Evolutionary conservation across 2,113 vertebrate genomes (phyloP).

Genomic region (Cochlearius cochlearius): DNA sequence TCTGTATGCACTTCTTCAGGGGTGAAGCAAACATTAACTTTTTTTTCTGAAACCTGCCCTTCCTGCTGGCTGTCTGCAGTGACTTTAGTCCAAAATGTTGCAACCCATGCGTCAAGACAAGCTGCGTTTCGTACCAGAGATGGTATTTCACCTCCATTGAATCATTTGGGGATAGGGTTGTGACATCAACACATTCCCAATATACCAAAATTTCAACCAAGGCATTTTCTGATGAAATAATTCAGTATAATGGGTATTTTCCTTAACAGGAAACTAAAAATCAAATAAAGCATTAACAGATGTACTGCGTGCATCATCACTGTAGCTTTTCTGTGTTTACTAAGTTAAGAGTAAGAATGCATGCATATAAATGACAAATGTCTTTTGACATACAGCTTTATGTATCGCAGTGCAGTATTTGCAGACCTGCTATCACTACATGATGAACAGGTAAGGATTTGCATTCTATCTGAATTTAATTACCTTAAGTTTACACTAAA

Average conservation of each 20-base stretch:
- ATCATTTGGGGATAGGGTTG: neutral
- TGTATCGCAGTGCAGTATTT: neutral
- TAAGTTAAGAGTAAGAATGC: neutral
- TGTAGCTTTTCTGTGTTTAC: neutral
- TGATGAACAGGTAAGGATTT: neutral
- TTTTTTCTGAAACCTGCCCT: neutral
- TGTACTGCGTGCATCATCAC: neutral
- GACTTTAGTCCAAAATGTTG: neutral
- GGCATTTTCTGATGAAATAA: neutral
- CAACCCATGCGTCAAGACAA: neutral
- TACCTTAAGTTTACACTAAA: neutral
- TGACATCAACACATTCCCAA: neutral
- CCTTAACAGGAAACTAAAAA: neutral
- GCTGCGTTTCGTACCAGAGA: constrained; percentile 30
- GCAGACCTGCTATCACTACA: neutral
- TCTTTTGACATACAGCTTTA: neutral
- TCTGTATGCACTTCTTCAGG: neutral
- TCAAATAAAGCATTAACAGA: neutral
- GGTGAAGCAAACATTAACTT: neutral
- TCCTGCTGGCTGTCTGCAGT: neutral
- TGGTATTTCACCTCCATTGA: constrained; percentile 42
- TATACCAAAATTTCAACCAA: neutral
- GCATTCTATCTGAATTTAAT: neutral
- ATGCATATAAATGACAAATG: neutral
- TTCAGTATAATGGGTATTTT: neutral